Base-by-base conservation (phyloP, 1,140 invertebrate species). In the Hydropsyche tenuis region DNA sequence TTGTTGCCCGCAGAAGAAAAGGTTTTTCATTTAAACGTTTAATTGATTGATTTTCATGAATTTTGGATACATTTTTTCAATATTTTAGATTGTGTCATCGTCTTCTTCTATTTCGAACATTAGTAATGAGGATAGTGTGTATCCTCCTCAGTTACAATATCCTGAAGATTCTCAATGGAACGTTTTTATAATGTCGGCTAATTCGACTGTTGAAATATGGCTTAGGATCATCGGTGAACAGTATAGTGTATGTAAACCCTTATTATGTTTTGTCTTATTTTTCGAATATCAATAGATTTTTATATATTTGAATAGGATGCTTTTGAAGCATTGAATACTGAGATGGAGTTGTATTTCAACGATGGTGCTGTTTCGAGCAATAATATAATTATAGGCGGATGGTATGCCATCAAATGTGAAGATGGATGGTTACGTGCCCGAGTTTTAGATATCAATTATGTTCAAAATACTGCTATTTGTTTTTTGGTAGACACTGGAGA, bases 401-500 rank as follows among this genome's bases (percentile, higher is more conserved):
- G 88, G 81, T 91, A 91, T 75, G 87, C 87, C 0, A 83, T 89
- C 1, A 85, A 86, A 46, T 80, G 86, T 1, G 85, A 88, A 0
- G 85, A 88, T 1, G 83, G 80, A 1, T 91, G 88, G 87, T 86
- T 88, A 69, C 82, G 90, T 63, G 88, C 89, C 0, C 84, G 87
- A 64, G 86, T 89, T 6, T 75, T 88, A 51, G 85, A 87, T 22
- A 80, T 86, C 9, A 75, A 83, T 53, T 37, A 70, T 0, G 65
- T 83, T 1, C 80, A 81, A 1, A 80, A 84, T 20, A 78, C 80
- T 9, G 86, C 87, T 9, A 81, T 82, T 1, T 87, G 89, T 62
- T 89, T 89, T 46, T 87, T 90, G 11, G 88, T 90, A 2, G 90
- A 92, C 76, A 86, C 85, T 62, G 90, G 90, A 1, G 88, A 90